phyloP scores from a whole-genome alignment of 2,888 invertebrate genomes.

The Hydraecia micacea region DNA sequence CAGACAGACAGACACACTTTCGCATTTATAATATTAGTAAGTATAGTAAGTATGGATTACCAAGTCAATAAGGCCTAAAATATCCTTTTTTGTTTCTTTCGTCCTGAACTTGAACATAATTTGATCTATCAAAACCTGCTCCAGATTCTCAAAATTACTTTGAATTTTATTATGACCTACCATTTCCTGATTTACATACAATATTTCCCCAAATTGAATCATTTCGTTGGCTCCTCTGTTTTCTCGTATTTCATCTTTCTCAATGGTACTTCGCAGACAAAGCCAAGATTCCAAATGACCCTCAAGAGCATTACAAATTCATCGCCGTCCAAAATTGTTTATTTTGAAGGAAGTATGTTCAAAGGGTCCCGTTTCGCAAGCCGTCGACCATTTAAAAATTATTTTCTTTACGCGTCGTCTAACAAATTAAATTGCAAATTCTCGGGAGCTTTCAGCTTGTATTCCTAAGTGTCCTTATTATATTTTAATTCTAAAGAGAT shows the following conservation, averaged over 20 bases:
- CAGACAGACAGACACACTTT: no score
- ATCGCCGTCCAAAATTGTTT: conserved; percentile 50
- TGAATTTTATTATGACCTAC: conserved; percentile 8
- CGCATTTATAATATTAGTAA: no score
- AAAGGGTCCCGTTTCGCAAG: conserved; percentile 36
- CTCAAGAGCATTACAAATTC: conserved; percentile 53
- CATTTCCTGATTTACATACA: conserved; percentile 30
- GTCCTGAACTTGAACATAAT: not conserved
- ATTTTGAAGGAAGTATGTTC: conserved; percentile 45
- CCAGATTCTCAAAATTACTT: not conserved
- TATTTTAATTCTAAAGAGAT: conserved; percentile 69
- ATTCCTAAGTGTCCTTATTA: conserved; percentile 72
- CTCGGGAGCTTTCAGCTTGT: conserved; percentile 67
- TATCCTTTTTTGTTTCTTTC: not conserved
- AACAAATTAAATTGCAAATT: conserved; percentile 74
- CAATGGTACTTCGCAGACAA: conserved; percentile 13
- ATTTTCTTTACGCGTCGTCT: conserved; percentile 70
- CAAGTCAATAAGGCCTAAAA: no score
- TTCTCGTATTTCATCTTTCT: conserved; percentile 33
- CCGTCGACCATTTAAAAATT: conserved; percentile 66
- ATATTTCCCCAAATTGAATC: conserved; percentile 26
- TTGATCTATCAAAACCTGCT: not conserved
- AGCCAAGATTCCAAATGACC: conserved; percentile 36
- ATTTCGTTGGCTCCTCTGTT: conserved; percentile 37
- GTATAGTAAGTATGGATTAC: no score